Percentiles rank a stretch among this genome's conserved stretches.
phyloP scores from a whole-genome alignment of 2,888 invertebrate genomes.

The Ochropleura leucogaster region DNA sequence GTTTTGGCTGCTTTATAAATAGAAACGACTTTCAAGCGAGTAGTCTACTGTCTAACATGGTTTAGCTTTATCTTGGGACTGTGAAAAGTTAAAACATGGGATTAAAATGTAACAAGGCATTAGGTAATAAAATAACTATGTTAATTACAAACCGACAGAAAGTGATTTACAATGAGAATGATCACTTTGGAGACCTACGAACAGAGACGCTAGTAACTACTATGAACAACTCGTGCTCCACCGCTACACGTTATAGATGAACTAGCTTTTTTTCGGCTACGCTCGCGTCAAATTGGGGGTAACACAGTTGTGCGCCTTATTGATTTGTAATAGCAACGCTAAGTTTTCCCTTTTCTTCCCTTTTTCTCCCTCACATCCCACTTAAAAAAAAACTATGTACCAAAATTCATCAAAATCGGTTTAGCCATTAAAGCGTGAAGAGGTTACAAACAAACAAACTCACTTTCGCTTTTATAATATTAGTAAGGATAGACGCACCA shows the following conservation, averaged over 20 bases:
- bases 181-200: conserved; percentile 30
- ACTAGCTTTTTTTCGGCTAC: too few species aligned
- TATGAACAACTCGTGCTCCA: conserved; percentile 24
- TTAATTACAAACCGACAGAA: conserved; percentile 14
- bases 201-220: conserved; percentile 23
- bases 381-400: too few species aligned
- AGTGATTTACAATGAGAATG: conserved; percentile 46
- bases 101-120: neutral
- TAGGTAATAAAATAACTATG: neutral
- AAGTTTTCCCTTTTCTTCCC: too few species aligned
- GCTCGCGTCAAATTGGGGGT: too few species aligned
- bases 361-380: too few species aligned
- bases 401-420: too few species aligned
- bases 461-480: too few species aligned
- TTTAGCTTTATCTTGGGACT: neutral
- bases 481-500: conserved; percentile 36
- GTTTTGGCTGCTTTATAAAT: conserved; percentile 15
- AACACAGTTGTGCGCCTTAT: too few species aligned
- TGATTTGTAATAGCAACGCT: too few species aligned
- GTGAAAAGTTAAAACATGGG: neutral
- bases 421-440: too few species aligned
- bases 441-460: too few species aligned
- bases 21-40: neutral
- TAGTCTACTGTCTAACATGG: neutral
- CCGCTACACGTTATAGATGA: conserved; percentile 47